These are phyloP conservation scores for Oreochromis grahami DNA, from an alignment of 2,797 vertebrate genomes.

Conservation along the genomic window DNA sequence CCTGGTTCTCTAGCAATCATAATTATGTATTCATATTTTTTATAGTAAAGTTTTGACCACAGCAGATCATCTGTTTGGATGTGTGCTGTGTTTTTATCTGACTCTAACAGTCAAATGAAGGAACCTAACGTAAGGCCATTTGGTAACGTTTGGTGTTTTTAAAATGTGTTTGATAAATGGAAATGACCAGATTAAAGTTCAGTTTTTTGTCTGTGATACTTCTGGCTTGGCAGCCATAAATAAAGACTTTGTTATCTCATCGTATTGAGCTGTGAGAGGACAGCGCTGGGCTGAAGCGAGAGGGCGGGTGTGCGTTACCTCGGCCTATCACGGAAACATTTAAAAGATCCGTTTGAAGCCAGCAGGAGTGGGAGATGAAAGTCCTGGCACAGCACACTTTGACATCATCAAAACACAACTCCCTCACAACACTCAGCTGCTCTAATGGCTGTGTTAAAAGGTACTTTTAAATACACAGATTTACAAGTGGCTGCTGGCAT, in stretches of 20 bases:
- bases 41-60: neutral
- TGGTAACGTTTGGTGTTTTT: neutral
- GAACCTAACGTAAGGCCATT: neutral
- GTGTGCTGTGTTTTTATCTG: neutral
- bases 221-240: neutral
- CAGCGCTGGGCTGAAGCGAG: neutral
- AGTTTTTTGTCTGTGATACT: neutral
- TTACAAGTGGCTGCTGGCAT: slow-evolving; percentile 52
- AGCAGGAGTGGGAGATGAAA: slow-evolving; percentile 68
- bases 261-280: neutral
- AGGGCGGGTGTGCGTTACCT: neutral
- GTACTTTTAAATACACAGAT: slow-evolving; percentile 57
- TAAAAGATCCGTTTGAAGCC: slow-evolving; percentile 67
- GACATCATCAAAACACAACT: slow-evolving; percentile 64
- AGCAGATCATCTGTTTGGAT: neutral
- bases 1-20: neutral
- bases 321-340: slow-evolving; percentile 29
- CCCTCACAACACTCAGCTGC: slow-evolving; percentile 46
- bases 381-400: slow-evolving; percentile 53
- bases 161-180: neutral
- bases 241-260: neutral
- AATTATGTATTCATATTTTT: neutral
- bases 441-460: slow-evolving; percentile 62
- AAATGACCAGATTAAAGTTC: neutral
- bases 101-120: neutral